Evolutionary conservation across 2,797 vertebrate genomes (phyloP).

Genomic region (Mormyrops boulengeri): DNA sequence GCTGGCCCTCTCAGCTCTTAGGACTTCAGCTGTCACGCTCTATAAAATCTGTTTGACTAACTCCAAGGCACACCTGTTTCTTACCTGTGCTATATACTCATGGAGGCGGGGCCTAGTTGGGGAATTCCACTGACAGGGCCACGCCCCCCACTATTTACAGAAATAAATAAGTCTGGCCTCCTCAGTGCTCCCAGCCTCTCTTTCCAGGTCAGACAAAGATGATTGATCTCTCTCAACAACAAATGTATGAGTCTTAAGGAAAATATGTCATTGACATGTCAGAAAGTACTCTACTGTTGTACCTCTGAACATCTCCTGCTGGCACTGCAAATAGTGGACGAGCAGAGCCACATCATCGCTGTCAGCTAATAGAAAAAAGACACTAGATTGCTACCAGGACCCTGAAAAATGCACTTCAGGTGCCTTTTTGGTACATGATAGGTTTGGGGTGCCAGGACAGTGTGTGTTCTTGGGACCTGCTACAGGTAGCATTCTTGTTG

Average conservation of each 20-base stretch:
- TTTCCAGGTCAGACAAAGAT: not conserved
- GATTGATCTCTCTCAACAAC: not conserved
- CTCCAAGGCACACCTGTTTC: not conserved
- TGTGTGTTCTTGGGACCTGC: not conserved
- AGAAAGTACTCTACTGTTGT: not conserved
- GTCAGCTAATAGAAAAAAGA: not conserved
- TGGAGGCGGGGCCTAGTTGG: not conserved
- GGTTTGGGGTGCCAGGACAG: not conserved
- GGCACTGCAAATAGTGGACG: not conserved
- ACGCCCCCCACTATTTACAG: not conserved
- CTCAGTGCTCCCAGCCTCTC: not conserved
- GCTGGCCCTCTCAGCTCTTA: not conserved
- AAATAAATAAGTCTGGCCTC: not conserved
- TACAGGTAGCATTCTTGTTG: not conserved
- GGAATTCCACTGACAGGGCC: not conserved
- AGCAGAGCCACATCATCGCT: not conserved
- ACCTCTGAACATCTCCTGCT: not conserved
- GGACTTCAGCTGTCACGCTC: not conserved
- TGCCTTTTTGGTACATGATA: not conserved
- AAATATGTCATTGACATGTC: not conserved
- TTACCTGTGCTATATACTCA: not conserved
- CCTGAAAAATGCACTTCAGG: not conserved
- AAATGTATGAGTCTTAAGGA: not conserved
- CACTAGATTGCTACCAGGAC: not conserved
- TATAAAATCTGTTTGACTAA: not conserved